phyloP scores from a whole-genome alignment of 2,797 vertebrate species.

The Helostoma temminkii region DNA sequence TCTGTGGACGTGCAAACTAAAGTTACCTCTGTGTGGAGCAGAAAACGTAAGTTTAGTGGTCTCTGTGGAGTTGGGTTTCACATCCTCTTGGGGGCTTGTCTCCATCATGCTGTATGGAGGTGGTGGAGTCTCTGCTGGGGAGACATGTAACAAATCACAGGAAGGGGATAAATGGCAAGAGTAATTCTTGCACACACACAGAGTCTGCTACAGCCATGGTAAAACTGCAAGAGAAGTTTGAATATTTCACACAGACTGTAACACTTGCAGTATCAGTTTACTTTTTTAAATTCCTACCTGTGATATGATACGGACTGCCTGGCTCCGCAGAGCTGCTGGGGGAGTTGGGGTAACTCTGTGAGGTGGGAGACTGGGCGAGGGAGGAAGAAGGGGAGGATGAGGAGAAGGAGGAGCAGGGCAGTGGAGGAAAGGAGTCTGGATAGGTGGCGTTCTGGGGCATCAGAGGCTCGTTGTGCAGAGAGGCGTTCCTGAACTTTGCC shows the following conservation, averaged over 20 bases:
- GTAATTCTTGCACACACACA: not conserved
- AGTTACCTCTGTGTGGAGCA: slow-evolving; percentile 87
- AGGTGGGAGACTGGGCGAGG: slow-evolving; percentile 86
- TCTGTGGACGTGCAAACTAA: not conserved
- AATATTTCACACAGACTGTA: not conserved
- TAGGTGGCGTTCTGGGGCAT: slow-evolving; percentile 98
- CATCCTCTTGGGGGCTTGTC: slow-evolving; percentile 84
- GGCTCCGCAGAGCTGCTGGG: slow-evolving; percentile 91
- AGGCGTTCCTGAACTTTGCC: slow-evolving; percentile 94
- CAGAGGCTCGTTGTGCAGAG: slow-evolving; percentile 93
- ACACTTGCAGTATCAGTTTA: not conserved
- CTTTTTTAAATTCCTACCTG: slow-evolving; percentile 79
- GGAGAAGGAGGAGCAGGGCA: slow-evolving; percentile 86
- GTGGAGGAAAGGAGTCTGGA: slow-evolving; percentile 93
- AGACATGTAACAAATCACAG: not conserved
- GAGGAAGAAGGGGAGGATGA: slow-evolving; percentile 88
- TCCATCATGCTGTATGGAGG: slow-evolving; percentile 91
- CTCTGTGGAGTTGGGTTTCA: slow-evolving; percentile 85
- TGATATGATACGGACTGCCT: slow-evolving; percentile 92
- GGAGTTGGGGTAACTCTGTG: slow-evolving; percentile 90
- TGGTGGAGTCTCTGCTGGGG: slow-evolving; percentile 89
- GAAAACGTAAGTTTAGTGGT: slow-evolving; percentile 88
- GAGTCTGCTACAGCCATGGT: not conserved
- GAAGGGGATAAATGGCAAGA: not conserved
- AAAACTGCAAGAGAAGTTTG: not conserved